A percentile compares a stretch with the other conserved stretches of the same genome.
phyloP scores from a whole-genome alignment of 1,140 invertebrate species.

The Stegodyphus mimosarum region DNA sequence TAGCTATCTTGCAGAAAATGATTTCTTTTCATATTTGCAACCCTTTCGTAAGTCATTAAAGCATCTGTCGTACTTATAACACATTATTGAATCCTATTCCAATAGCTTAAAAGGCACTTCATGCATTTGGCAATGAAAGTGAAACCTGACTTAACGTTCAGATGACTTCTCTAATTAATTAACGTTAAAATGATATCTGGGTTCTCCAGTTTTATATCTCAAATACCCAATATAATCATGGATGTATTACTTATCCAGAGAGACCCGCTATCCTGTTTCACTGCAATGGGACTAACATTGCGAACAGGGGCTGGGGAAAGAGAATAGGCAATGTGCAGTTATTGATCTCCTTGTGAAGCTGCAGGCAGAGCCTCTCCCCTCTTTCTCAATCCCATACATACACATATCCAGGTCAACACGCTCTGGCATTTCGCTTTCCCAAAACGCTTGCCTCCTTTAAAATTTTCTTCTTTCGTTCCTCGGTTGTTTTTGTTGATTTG shows the following conservation, averaged over 20 bases:
- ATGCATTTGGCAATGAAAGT: too few relatives aligned
- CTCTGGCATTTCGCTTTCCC: constrained; percentile 18
- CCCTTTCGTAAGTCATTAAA: too few relatives aligned
- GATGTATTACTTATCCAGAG: neutral
- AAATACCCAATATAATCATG: neutral
- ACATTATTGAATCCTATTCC: too few relatives aligned
- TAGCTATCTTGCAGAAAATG: too few relatives aligned
- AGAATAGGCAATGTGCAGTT: constrained; percentile 5
- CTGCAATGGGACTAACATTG: too few relatives aligned
- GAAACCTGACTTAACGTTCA: too few relatives aligned
- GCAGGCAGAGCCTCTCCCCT: neutral
- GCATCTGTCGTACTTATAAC: too few relatives aligned
- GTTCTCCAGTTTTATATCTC: too few relatives aligned
- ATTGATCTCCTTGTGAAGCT: constrained; percentile 9
- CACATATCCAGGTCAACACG: constrained; percentile 32
- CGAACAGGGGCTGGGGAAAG: neutral
- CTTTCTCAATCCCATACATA: neutral
- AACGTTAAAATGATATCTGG: too few relatives aligned
- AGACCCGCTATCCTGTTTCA: neutral
- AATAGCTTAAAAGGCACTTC: too few relatives aligned
- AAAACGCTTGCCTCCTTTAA: neutral
- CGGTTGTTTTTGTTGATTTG: neutral
- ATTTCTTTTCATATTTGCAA: too few relatives aligned
- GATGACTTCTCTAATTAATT: too few relatives aligned
- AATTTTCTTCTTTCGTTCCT: neutral